Percentiles rank a stretch among this genome's conserved stretches.
phyloP scores from a whole-genome alignment of 2,888 invertebrate genomes.

The Nesidiocoris tenuis region DNA sequence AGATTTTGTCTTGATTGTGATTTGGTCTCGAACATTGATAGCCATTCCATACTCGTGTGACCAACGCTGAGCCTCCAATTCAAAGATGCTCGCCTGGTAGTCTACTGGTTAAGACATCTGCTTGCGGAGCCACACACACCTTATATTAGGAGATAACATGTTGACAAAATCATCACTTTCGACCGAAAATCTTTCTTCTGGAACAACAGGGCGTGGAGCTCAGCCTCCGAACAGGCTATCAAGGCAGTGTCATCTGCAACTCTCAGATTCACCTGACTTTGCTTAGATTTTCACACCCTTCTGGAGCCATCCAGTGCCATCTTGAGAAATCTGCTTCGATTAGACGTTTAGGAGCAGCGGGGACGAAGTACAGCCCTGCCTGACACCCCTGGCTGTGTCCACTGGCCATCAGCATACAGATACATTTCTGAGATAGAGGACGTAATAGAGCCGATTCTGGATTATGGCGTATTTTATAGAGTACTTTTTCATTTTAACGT shows the following conservation, averaged over 20 bases:
- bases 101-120: too few relatives aligned
- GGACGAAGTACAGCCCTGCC: neutral
- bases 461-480: too few relatives aligned
- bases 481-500: too few relatives aligned
- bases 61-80: neutral
- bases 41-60: too few relatives aligned
- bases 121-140: too few relatives aligned
- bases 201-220: constrained; percentile 7
- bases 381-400: neutral
- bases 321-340: neutral
- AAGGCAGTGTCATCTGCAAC: neutral
- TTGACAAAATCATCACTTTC: too few relatives aligned
- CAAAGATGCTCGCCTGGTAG: too few relatives aligned
- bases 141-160: too few relatives aligned
- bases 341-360: neutral
- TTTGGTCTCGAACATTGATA: neutral
- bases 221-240: neutral
- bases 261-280: neutral
- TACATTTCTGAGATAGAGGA: too few relatives aligned
- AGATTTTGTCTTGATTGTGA: neutral
- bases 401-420: too few relatives aligned
- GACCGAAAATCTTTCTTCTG: too few relatives aligned
- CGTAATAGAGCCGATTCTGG: too few relatives aligned
- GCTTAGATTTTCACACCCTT: neutral
- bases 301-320: neutral